Conservation (phyloP, 2,113 vertebrate species). For the Oryzias melastigma region DNA sequence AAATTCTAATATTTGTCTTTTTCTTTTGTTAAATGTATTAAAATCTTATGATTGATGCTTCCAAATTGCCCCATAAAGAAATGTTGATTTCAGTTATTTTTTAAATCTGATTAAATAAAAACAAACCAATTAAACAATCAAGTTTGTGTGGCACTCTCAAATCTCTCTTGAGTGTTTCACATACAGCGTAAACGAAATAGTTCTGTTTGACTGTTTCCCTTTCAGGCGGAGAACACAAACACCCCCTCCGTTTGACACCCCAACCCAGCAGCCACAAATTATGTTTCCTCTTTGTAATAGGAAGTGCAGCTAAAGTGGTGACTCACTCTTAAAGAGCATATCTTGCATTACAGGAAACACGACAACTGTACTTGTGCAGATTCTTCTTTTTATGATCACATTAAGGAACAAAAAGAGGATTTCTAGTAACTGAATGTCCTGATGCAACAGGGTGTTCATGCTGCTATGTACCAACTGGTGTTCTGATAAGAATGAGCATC, state of each 20-base stretch:
- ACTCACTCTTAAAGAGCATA: slow-evolving; percentile 54
- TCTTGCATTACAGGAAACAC: slow-evolving; percentile 60
- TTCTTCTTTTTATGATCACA: slow-evolving; percentile 22
- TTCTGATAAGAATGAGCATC: background rate
- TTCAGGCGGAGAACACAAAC: slow-evolving; percentile 35
- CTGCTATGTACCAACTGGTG: background rate
- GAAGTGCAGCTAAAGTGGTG: slow-evolving; percentile 53
- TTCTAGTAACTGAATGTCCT: background rate
- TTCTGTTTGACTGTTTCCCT: slow-evolving; percentile 21
- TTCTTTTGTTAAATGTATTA: no score
- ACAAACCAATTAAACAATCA: slow-evolving; percentile 8
- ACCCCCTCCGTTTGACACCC: slow-evolving; percentile 52
- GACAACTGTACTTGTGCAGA: slow-evolving; percentile 25
- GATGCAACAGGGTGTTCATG: background rate
- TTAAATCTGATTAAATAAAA: slow-evolving; percentile 11
- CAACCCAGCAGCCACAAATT: slow-evolving; percentile 51
- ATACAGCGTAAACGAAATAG: background rate
- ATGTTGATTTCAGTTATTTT: background rate
- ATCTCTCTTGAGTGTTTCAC: slow-evolving; percentile 4
- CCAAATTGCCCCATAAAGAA: no score
- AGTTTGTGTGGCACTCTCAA: background rate
- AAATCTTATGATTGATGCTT: no score
- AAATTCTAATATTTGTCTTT: no score
- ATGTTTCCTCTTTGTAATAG: slow-evolving; percentile 66
- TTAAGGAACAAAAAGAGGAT: background rate